A percentile compares a stretch with the other conserved stretches of the same genome.
Conservation (phyloP, 1,140 invertebrate genomes). For the Triops longicaudatus region DNA sequence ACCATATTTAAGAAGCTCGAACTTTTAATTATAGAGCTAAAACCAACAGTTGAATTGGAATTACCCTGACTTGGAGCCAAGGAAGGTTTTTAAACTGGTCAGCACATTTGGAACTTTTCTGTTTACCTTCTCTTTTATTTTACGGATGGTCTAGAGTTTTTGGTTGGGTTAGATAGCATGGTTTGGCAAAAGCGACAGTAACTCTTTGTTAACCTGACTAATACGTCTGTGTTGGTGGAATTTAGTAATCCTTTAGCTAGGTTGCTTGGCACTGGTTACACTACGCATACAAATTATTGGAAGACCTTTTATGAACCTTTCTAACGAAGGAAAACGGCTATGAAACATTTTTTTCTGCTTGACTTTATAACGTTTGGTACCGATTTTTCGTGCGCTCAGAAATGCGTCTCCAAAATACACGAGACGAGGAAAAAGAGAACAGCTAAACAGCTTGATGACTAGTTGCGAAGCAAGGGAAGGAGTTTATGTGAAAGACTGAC, state of each 20-base stretch:
- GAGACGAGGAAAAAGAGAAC: background rate
- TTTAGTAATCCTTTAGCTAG: background rate
- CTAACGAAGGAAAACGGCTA: background rate
- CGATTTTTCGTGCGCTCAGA: background rate
- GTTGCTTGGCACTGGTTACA: background rate
- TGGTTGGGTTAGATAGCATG: too few species aligned
- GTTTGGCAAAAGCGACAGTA: background rate
- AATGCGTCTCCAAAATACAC: background rate
- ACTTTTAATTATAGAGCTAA: background rate
- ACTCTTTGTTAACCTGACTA: background rate
- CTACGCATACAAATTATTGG: background rate
- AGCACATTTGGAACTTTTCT: background rate
- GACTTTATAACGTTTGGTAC: background rate
- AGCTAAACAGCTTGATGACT: background rate
- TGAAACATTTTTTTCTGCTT: background rate
- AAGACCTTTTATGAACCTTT: background rate
- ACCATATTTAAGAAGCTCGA: background rate
- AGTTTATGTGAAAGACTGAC: background rate
- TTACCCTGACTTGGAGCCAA: background rate
- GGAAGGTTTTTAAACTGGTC: background rate
- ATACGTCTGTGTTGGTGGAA: background rate
- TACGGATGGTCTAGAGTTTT: background rate
- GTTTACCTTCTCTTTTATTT: background rate
- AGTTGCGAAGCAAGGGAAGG: background rate
- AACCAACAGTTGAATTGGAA: conserved; percentile 4